phyloP scores from a whole-genome alignment of 2,113 vertebrate genomes.

The Cichladusa arquata region DNA sequence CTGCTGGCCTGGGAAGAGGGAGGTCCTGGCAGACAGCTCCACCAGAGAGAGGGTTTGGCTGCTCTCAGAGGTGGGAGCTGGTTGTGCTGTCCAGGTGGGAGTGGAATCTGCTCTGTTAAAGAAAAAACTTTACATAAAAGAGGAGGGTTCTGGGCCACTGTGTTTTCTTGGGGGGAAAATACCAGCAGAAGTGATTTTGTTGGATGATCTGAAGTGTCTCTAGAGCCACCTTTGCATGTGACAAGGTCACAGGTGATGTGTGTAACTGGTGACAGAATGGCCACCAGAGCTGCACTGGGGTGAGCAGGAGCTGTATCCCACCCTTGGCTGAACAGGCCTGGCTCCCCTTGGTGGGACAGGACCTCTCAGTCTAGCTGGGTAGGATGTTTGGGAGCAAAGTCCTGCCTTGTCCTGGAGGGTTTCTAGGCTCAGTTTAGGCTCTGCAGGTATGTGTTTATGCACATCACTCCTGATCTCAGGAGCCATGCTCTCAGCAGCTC shows the following conservation, averaged over 20 bases:
- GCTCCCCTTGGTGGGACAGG: not conserved
- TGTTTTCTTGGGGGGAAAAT: not conserved
- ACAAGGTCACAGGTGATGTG: not conserved
- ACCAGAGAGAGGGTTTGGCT: not conserved
- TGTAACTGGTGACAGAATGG: not conserved
- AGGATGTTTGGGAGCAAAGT: not conserved
- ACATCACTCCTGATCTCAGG: not conserved
- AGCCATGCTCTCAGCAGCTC: not conserved
- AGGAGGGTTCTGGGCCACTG: not conserved
- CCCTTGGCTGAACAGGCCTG: not conserved
- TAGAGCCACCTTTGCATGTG: not conserved
- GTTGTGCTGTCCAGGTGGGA: not conserved
- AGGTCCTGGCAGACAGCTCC: not conserved
- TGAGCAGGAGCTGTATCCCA: not conserved
- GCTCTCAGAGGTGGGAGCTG: not conserved
- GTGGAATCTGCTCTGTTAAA: not conserved
- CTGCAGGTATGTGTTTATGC: not conserved
- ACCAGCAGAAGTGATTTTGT: not conserved
- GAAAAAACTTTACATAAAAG: accelerated
- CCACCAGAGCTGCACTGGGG: not conserved
- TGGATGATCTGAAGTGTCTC: not conserved
- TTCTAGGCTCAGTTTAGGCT: not conserved
- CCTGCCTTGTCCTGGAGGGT: not conserved
- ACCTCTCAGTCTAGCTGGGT: not conserved
- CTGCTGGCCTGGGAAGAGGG: not conserved